Conservation (phyloP, 2,888 invertebrate species). For the Drepanosiphum platanoidis region DNA sequence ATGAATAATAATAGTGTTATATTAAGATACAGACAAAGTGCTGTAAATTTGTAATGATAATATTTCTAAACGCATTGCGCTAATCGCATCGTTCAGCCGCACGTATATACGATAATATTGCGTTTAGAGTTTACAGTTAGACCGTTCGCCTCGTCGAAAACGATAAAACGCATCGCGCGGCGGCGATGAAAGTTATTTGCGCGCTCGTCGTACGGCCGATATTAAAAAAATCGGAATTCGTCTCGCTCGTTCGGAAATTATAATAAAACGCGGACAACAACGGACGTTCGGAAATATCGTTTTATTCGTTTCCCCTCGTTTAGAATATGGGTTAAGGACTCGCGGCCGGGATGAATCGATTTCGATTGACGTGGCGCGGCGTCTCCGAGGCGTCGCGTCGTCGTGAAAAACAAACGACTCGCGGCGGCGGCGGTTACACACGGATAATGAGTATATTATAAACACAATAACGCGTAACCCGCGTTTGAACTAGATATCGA, state of each 20-base stretch:
- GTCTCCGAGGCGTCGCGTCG: background rate
- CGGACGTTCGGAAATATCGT: background rate
- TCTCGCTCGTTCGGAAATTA: background rate
- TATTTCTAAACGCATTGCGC: too few species aligned
- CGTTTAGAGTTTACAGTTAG: background rate
- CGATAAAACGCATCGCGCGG: background rate
- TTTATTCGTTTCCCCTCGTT: background rate
- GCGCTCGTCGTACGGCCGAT: background rate
- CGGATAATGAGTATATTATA: background rate
- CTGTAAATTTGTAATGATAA: too few species aligned
- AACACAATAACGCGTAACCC: too few species aligned
- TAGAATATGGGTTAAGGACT: constrained; percentile 11
- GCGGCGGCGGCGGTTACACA: background rate
- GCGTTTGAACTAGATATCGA: too few species aligned
- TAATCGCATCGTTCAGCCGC: too few species aligned
- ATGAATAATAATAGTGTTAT: too few species aligned
- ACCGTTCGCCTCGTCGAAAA: background rate
- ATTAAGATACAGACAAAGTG: too few species aligned
- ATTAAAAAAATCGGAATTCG: background rate
- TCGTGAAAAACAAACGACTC: too few species aligned
- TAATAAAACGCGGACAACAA: background rate
- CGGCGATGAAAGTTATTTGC: background rate
- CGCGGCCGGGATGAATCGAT: too few species aligned
- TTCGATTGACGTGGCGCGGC: background rate
- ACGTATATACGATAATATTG: background rate